Conservation (phyloP, 2,888 invertebrate genomes). For the Caenorhabditis doughertyi region DNA sequence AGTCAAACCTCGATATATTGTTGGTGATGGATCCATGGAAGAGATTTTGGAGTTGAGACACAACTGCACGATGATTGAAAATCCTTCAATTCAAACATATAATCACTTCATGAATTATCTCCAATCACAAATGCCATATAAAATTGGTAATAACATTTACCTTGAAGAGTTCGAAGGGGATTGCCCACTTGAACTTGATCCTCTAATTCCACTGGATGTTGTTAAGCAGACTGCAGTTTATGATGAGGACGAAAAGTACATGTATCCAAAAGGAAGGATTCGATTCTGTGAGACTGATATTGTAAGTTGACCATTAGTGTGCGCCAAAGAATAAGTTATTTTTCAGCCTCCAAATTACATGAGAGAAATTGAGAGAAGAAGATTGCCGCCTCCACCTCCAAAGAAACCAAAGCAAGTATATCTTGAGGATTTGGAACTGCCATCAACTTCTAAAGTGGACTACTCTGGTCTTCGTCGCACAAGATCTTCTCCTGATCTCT, state of each 20-base stretch:
- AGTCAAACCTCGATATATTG: neutral
- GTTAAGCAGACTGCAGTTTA: conserved; percentile 19
- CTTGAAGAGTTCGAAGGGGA: conserved; percentile 6
- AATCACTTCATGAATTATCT: conserved; percentile 42
- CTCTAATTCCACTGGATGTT: neutral
- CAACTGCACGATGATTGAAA: neutral
- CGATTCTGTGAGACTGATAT: conserved; percentile 41
- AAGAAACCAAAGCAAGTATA: neutral
- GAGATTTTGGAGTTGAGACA: conserved; percentile 9
- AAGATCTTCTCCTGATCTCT: conserved; percentile 22
- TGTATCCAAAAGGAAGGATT: conserved; percentile 37
- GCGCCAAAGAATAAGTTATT: neutral
- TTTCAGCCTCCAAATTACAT: conserved; percentile 41
- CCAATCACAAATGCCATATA: neutral
- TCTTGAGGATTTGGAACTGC: conserved; percentile 13
- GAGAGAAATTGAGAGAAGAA: conserved; percentile 1
- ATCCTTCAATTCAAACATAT: conserved; percentile 7
- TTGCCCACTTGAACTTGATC: neutral
- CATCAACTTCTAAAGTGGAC: neutral
- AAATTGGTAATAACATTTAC: neutral
- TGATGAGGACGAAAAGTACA: neutral
- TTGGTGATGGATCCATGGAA: neutral
- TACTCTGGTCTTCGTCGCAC: neutral
- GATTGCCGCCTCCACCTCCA: neutral
- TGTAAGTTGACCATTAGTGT: conserved; percentile 2